Conservation (phyloP, 2,113 vertebrate species). For the Semnopithecus entellus region DNA sequence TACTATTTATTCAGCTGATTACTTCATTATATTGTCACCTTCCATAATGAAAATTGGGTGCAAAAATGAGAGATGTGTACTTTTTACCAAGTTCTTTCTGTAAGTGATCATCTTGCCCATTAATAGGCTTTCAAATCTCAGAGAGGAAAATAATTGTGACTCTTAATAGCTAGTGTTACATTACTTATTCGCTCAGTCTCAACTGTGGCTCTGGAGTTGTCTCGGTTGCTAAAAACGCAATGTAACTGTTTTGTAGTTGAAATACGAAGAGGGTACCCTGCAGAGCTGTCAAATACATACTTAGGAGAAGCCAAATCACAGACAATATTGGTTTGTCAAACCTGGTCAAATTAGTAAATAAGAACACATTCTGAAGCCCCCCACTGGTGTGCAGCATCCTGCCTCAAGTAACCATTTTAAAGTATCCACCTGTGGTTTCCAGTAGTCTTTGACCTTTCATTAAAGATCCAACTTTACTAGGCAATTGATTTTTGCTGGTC, state of each 20-base stretch:
- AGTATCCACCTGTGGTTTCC: slow-evolving; percentile 60
- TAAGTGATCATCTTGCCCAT: slow-evolving; percentile 54
- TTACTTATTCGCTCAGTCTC: slow-evolving; percentile 38
- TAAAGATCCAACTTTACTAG: slow-evolving; percentile 72
- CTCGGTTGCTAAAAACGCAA: slow-evolving; percentile 54
- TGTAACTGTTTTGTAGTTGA: slow-evolving; percentile 35
- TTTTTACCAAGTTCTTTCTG: slow-evolving; percentile 49
- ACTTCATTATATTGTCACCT: slow-evolving; percentile 57
- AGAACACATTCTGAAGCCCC: background rate
- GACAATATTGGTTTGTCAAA: slow-evolving; percentile 69
- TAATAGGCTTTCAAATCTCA: slow-evolving; percentile 59
- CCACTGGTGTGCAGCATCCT: background rate
- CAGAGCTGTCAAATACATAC: slow-evolving; percentile 63
- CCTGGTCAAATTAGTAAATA: slow-evolving; percentile 35
- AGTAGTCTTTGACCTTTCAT: slow-evolving; percentile 69
- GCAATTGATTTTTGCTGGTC: slow-evolving; percentile 74
- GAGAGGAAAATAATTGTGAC: slow-evolving; percentile 51
- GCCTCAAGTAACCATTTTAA: slow-evolving; percentile 47
- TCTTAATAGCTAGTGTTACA: slow-evolving; percentile 30
- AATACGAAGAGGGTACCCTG: slow-evolving; percentile 32
- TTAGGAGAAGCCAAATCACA: slow-evolving; percentile 56
- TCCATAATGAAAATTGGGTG: slow-evolving; percentile 64
- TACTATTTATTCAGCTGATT: slow-evolving; percentile 64
- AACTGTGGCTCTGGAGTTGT: background rate
- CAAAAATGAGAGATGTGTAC: slow-evolving; percentile 62